Percentiles rank a stretch among this genome's conserved stretches.
Evolutionary conservation across 2,888 invertebrate genomes (phyloP).

Genomic region (Morpho achilles): DNA sequence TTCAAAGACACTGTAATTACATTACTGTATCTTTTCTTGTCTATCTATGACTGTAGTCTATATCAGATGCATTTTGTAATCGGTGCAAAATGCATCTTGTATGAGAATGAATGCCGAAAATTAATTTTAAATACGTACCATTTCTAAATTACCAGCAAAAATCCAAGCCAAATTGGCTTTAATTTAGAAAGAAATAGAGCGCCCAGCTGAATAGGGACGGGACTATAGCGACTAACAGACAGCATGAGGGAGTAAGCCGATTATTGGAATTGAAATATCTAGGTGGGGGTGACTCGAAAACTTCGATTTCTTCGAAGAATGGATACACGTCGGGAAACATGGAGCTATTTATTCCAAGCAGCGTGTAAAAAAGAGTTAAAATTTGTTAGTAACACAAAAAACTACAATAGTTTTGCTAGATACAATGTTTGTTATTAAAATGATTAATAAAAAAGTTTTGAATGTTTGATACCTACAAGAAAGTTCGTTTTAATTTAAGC

Average conservation of each 20-base stretch:
- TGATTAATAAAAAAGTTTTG: too few species aligned
- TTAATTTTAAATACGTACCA: slow-evolving; percentile 24
- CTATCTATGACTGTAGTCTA: too few species aligned
- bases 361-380: slow-evolving; percentile 46
- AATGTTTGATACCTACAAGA: too few species aligned
- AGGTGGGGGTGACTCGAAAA: slow-evolving; percentile 57
- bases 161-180: slow-evolving; percentile 3
- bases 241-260: slow-evolving; percentile 10
- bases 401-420: not conserved
- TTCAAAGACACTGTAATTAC: too few species aligned
- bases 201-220: slow-evolving; percentile 29
- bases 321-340: slow-evolving; percentile 61
- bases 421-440: too few species aligned
- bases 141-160: slow-evolving; percentile 18
- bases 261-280: slow-evolving; percentile 42
- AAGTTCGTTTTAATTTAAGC: too few species aligned
- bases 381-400: slow-evolving; percentile 10
- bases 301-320: slow-evolving; percentile 59
- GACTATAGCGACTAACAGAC: slow-evolving; percentile 22
- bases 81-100: not conserved
- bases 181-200: slow-evolving; percentile 14
- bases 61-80: too few species aligned
- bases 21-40: too few species aligned
- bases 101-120: not conserved
- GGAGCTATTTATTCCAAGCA: slow-evolving; percentile 50